A percentile compares a stretch with the other conserved stretches of the same genome.
Evolutionary conservation across 2,888 invertebrate genomes (phyloP).

Genomic region (Aphodius sticticus): DNA sequence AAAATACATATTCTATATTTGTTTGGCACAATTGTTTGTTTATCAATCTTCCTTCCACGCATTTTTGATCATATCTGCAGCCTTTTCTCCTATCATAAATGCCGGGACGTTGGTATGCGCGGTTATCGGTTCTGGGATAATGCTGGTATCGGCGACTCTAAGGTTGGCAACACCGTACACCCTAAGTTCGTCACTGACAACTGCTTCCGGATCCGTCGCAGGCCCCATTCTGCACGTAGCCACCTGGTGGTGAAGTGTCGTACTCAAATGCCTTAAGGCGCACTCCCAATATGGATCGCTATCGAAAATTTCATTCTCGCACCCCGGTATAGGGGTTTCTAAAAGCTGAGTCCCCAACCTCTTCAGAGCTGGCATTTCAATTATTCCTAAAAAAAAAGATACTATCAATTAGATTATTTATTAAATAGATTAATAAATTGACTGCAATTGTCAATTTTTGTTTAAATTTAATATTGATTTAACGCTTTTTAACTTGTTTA

Average conservation of each 20-base stretch:
- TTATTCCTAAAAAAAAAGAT: slow-evolving; percentile 51
- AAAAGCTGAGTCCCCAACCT: slow-evolving; percentile 58
- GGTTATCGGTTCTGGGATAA: slow-evolving; percentile 70
- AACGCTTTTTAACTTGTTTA: no score
- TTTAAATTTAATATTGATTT: no score
- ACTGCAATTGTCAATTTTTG: no score
- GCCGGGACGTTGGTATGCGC: slow-evolving; percentile 76
- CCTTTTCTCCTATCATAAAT: slow-evolving; percentile 77
- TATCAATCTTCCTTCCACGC: slow-evolving; percentile 32
- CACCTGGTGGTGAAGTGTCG: slow-evolving; percentile 50
- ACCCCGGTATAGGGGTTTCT: slow-evolving; percentile 58
- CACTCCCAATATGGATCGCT: slow-evolving; percentile 78
- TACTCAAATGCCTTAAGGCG: slow-evolving; percentile 59
- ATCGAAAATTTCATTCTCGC: slow-evolving; percentile 62
- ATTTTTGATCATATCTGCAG: slow-evolving; percentile 60
- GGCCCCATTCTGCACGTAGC: slow-evolving; percentile 80
- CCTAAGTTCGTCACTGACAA: slow-evolving; percentile 70
- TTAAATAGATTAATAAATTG: no score
- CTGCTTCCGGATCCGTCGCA: slow-evolving; percentile 66
- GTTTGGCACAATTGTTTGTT: no score
- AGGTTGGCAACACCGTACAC: slow-evolving; percentile 69
- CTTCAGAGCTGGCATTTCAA: slow-evolving; percentile 61
- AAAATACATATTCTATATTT: no score
- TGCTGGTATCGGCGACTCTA: slow-evolving; percentile 74
- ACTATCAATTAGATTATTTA: not conserved